Conservation (phyloP, 2,113 vertebrate genomes). For the Alouatta palliata region DNA sequence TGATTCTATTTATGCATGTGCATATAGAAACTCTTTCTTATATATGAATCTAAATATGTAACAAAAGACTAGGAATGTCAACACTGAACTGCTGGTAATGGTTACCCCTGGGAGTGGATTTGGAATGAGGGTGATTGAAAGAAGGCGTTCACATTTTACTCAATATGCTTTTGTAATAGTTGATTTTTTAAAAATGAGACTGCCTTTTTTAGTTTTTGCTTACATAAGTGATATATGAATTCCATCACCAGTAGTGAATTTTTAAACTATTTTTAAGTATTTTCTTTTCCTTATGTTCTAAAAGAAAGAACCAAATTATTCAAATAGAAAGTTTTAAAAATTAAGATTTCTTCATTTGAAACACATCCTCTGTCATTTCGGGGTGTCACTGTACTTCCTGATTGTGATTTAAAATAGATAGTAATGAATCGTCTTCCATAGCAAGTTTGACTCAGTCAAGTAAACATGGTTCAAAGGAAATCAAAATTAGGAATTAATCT, state of each 20-base stretch:
- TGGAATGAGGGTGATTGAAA: not conserved
- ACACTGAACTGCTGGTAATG: not conserved
- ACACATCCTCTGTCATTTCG: constrained; percentile 63
- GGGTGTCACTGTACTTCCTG: constrained; percentile 74
- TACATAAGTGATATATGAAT: constrained; percentile 34
- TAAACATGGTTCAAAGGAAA: constrained; percentile 72
- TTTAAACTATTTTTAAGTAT: not conserved
- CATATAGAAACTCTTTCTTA: not conserved
- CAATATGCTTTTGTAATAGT: not conserved
- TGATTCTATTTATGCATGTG: not conserved
- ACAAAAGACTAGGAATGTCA: not conserved
- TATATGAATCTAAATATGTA: not conserved
- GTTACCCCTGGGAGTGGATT: not conserved
- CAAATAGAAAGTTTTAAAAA: constrained; percentile 51
- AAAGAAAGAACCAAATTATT: constrained; percentile 48
- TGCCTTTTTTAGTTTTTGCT: constrained; percentile 30
- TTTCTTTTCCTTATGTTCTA: constrained; percentile 47
- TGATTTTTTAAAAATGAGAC: constrained; percentile 26
- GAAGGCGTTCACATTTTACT: not conserved
- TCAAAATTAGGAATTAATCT: constrained; percentile 79
- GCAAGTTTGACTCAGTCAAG: constrained; percentile 76
- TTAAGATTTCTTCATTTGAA: constrained; percentile 65
- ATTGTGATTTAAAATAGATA: constrained; percentile 77
- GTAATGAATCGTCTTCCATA: constrained; percentile 73
- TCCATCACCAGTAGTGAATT: not conserved